These are phyloP conservation scores for Lampropteryx suffumata DNA, from an alignment of 2,888 invertebrate species.

Conservation along the genomic window DNA sequence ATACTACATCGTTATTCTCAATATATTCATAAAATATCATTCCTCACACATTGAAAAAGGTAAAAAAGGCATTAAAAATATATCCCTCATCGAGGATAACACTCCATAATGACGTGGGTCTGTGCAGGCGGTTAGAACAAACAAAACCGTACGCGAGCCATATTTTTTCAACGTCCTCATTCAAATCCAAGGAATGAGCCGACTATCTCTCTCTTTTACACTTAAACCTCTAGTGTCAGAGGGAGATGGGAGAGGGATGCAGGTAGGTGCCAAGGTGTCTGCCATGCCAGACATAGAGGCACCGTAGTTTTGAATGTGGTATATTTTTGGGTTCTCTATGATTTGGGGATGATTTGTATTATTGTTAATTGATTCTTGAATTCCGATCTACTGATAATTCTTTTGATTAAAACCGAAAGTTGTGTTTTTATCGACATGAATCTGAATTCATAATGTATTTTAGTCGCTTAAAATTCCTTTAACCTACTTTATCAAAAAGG, in stretches of 20 bases:
- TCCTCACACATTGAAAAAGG: conserved; percentile 69
- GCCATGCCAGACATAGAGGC: conserved; percentile 71
- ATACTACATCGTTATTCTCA: conserved; percentile 62
- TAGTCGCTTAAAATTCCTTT: too few relatives aligned
- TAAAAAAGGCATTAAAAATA: conserved; percentile 71
- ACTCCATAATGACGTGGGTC: conserved; percentile 80
- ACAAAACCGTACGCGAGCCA: conserved; percentile 51
- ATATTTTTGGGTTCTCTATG: conserved; percentile 44
- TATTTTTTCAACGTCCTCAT: conserved; percentile 50
- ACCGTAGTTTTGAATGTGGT: conserved; percentile 59
- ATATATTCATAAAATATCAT: conserved; percentile 78
- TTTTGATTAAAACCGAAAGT: conserved; percentile 6
- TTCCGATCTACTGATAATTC: conserved; percentile 21
- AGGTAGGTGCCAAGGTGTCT: conserved; percentile 79
- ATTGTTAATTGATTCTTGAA: conserved; percentile 33
- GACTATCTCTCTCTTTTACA: conserved; percentile 32
- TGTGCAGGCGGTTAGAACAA: conserved; percentile 80
- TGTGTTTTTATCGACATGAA: background rate
- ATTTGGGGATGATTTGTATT: conserved; percentile 32
- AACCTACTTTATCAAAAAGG: too few relatives aligned
- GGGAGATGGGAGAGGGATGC: conserved; percentile 56
- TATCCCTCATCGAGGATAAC: conserved; percentile 78
- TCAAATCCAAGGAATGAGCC: conserved; percentile 44
- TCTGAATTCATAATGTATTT: too few relatives aligned
- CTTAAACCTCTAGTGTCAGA: conserved; percentile 27